Conservation (phyloP, 2,113 vertebrate species). For the Oncorhynchus mykiss region DNA sequence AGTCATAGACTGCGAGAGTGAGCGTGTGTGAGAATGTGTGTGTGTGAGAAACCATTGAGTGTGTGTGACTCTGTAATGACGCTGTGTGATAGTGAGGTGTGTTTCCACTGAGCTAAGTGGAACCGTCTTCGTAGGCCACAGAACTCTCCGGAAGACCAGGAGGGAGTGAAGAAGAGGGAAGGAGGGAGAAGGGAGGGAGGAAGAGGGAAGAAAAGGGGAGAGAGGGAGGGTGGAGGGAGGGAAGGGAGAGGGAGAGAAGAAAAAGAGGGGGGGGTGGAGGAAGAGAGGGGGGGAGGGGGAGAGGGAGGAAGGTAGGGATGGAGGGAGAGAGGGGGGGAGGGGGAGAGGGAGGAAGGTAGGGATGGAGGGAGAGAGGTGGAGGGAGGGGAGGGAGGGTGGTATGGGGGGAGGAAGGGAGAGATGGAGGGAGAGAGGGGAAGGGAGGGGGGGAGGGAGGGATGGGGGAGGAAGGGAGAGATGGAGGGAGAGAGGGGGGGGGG, state of each 20-base stretch:
- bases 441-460: neutral
- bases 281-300: neutral
- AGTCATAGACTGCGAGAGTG: too few relatives aligned
- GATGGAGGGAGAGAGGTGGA: too few relatives aligned
- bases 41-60: constrained; percentile 9
- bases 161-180: constrained; percentile 1
- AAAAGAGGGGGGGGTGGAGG: neutral
- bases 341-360: too few relatives aligned
- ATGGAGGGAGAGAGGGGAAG: neutral
- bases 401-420: neutral
- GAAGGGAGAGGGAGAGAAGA: neutral
- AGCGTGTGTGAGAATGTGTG: neutral
- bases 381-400: too few relatives aligned
- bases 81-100: constrained; percentile 32
- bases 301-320: too few relatives aligned
- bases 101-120: constrained; percentile 37
- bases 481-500: neutral
- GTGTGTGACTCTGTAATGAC: constrained; percentile 50
- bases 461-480: neutral
- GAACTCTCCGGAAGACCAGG: constrained; percentile 32
- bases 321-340: too few relatives aligned
- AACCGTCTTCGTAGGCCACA: constrained; percentile 31
- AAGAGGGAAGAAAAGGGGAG: neutral
- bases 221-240: neutral
- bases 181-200: constrained; percentile 5